Evolutionary conservation across 2,888 invertebrate species (phyloP), one percentile per base, ranked within the genome.

Genomic region (Synanthedon tipuliformis): DNA sequence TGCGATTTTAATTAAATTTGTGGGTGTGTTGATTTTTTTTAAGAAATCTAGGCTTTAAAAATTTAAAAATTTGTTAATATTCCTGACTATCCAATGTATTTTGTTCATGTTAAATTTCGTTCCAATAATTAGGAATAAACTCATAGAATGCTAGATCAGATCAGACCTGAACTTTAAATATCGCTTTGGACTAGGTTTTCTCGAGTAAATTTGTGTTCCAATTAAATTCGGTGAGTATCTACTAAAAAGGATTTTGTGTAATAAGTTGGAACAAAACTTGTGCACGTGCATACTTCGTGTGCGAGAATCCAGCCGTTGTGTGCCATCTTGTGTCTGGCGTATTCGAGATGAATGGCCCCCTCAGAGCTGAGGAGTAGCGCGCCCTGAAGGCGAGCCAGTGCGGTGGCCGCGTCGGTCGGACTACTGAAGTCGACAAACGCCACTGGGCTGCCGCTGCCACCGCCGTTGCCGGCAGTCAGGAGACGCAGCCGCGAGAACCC

Each of bases 301-400:
- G 84, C 82, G 81, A 82, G 82, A 80, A 87, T 88, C 88, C 88
- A 88, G 81, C 88, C 88, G 83, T 88, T 88, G 88, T 88, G 88
- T 79, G 96, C 95, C 97, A 98, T 97, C 92, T 98, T 98, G 89
- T 95, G 96, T 90, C 97, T 96, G 87, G 98, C 98, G 91, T 95
- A 99, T 91, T 99, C 98, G 88, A 99, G 97, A 85, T 98, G 94
- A 85, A 99, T 97, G 79, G 97, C 97, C 70, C 97, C 97, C 83
- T 98, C 95, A 66, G 97, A 97, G 85, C 97, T 96, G 84, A 97
- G 93, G 75, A 98, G 93, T 88, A 95, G 94, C 84, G 96, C 95
- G 82, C 98, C 98, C 89, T 99, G 98, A 73, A 99, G 93, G 75
- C 95, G 92, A 77, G 93, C 92, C 93, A 98, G 93, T 73, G 97